Conservation (phyloP, 1,140 invertebrate genomes). For the Melipona quadrifasciata region DNA sequence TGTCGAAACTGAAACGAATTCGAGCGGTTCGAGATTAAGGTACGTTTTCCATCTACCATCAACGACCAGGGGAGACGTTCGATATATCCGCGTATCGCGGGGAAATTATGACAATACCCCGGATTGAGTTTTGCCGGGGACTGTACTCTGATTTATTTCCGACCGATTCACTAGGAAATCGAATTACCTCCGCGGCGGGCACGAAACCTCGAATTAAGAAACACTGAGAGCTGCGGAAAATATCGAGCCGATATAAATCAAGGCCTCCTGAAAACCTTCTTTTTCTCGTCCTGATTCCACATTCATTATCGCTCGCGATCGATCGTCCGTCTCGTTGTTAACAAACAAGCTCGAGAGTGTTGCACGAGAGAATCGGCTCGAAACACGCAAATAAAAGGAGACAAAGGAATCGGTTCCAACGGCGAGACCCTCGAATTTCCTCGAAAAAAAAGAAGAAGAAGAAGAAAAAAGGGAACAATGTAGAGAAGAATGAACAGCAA, state of each 20-base stretch:
- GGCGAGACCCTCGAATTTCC: neutral
- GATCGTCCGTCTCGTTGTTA: constrained; percentile 13
- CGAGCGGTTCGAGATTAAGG: neutral
- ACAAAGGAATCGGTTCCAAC: neutral
- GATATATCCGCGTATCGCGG: constrained; percentile 37
- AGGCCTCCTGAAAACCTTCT: constrained; percentile 74
- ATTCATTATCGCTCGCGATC: constrained; percentile 62
- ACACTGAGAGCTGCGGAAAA: constrained; percentile 80
- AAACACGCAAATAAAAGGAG: neutral
- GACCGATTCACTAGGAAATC: constrained; percentile 78
- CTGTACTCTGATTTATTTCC: constrained; percentile 79
- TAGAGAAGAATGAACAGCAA: constrained; percentile 32
- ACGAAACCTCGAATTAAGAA: constrained; percentile 80
- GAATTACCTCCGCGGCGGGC: constrained; percentile 75
- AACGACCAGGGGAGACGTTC: neutral
- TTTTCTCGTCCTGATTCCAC: constrained; percentile 65
- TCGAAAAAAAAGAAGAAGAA: too few relatives aligned
- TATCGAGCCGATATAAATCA: constrained; percentile 80
- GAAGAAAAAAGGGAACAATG: neutral
- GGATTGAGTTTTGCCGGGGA: constrained; percentile 67
- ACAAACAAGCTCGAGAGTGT: constrained; percentile 21
- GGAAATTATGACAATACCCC: constrained; percentile 45
- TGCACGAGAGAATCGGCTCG: neutral
- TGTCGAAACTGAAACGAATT: neutral
- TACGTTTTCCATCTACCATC: neutral